Evolutionary conservation across 2,113 vertebrate genomes (phyloP).

Genomic region (Neogale vison): DNA sequence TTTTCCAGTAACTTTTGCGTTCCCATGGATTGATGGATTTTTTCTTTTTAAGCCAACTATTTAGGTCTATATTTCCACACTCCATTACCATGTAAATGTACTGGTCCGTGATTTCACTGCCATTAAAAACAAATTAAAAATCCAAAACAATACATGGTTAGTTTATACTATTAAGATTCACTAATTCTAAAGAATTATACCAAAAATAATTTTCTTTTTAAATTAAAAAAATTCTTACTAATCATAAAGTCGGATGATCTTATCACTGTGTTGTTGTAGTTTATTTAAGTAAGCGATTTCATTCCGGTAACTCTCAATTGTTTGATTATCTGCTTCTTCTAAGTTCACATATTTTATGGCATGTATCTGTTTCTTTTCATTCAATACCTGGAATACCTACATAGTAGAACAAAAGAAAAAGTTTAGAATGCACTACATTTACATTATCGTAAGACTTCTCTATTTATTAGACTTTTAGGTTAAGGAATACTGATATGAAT

Average conservation of each 20-base stretch:
- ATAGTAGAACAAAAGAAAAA: conserved; percentile 21
- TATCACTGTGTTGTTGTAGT: conserved; percentile 95
- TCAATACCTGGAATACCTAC: conserved; percentile 96
- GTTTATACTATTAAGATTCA: conserved; percentile 44
- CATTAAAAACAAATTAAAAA: conserved; percentile 72
- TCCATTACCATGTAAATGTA: conserved; percentile 99
- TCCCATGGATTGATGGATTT: conserved; percentile 93
- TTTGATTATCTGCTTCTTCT: conserved; percentile 94
- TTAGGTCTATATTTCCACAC: conserved; percentile 97
- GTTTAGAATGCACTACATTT: conserved; percentile 3
- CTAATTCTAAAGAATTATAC: conserved; percentile 10
- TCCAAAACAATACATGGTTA: neutral
- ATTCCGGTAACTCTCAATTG: conserved; percentile 95
- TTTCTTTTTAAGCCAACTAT: conserved; percentile 96
- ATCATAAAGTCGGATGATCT: conserved; percentile 96
- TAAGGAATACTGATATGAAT: neutral
- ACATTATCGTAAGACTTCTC: neutral
- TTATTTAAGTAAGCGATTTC: conserved; percentile 97
- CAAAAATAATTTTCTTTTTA: neutral
- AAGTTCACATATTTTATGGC: conserved; percentile 97
- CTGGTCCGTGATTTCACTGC: conserved; percentile 93
- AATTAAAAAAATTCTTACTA: conserved; percentile 88
- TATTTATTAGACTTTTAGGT: neutral
- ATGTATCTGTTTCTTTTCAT: conserved; percentile 93
- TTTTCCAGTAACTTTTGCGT: conserved; percentile 97